Percentiles rank a stretch among this genome's conserved stretches.
phyloP scores from a whole-genome alignment of 2,113 vertebrate genomes.

The Paracanthobrama guichenoti region DNA sequence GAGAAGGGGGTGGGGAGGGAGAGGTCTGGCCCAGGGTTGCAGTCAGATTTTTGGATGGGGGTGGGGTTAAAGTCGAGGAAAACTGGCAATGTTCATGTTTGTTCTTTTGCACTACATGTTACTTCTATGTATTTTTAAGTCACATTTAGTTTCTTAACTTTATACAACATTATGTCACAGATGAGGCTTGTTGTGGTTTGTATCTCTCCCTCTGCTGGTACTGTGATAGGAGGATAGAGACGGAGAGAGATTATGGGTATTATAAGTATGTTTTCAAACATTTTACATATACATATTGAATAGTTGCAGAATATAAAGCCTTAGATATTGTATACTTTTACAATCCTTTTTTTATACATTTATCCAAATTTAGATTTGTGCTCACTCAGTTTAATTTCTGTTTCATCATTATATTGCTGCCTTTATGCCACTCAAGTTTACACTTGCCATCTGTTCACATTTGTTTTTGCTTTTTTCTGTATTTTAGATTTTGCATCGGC shows the following conservation, averaged over 20 bases:
- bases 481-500: slow-evolving; percentile 17
- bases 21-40: slow-evolving; percentile 80
- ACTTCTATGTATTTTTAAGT: slow-evolving; percentile 45
- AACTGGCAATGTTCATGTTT: slow-evolving; percentile 60
- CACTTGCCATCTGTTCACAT: slow-evolving; percentile 58
- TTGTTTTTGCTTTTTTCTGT: slow-evolving; percentile 47
- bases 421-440: slow-evolving; percentile 62
- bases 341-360: slow-evolving; percentile 32
- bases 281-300: slow-evolving; percentile 61
- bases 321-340: slow-evolving; percentile 51
- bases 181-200: slow-evolving; percentile 71
- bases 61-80: slow-evolving; percentile 65
- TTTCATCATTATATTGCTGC: slow-evolving; percentile 64
- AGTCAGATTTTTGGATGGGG: slow-evolving; percentile 72
- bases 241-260: slow-evolving; percentile 67
- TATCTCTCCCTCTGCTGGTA: slow-evolving; percentile 82
- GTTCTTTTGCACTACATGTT: slow-evolving; percentile 51
- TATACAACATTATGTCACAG: slow-evolving; percentile 60
- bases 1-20: slow-evolving; percentile 62
- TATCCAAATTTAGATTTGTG: slow-evolving; percentile 67
- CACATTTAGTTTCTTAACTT: slow-evolving; percentile 58
- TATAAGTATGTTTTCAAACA: slow-evolving; percentile 64
- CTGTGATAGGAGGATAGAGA: slow-evolving; percentile 67
- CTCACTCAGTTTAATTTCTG: slow-evolving; percentile 59
- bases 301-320: slow-evolving; percentile 53